Base-by-base conservation (phyloP, 2,888 invertebrate species). In the Drosophila rellima region DNA sequence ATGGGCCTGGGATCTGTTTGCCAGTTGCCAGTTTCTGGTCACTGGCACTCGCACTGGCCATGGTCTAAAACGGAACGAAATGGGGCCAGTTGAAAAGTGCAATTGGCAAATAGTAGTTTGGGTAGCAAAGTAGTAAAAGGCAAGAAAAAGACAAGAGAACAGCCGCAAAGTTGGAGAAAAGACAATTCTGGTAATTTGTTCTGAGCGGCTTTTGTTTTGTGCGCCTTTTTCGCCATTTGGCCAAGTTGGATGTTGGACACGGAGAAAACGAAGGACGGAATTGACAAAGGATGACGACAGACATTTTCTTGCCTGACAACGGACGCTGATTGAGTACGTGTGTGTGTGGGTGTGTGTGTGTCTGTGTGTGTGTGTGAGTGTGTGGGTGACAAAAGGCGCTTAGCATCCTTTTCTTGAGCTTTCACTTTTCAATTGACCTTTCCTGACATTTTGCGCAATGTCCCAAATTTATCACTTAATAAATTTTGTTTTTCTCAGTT, bases 111-210 rank as follows among this genome's bases (percentile, higher is more conserved):
- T 48, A 18, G 51, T 40, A 68, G 73, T 64, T 64, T 64, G 31
- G 54, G 23, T 50, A 42, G 26, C 17, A 67, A 65, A 64, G 59
- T 60, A 59, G 63, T 39, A 60, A 66, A 60, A 64, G 66, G 40
- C 45, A 48, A 47, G 60, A 26, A 37, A 37, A 42, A 20, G 26
- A 20, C 23, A 37, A 55, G 39, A 18, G 42, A 47, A 37, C 35
- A 55, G 69, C 62, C 50, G 47, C 61, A 76, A 74, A 84, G 71
- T 80, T 79, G 73, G 50, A 74, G 69, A 74, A 78, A 79, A 82
- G 88, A 87, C 88, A 81, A 80, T 77, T 87, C 82, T 70, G 74
- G 79, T 82, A 86, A 86, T 86, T 86, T 87, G 88, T 88, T 87
- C 77, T 77, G 80, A 87, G 82, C 87, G 80, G 82, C 85, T 86